phyloP scores from a whole-genome alignment of 1,140 invertebrate genomes.

The Macrotrachela quadricornifera region DNA sequence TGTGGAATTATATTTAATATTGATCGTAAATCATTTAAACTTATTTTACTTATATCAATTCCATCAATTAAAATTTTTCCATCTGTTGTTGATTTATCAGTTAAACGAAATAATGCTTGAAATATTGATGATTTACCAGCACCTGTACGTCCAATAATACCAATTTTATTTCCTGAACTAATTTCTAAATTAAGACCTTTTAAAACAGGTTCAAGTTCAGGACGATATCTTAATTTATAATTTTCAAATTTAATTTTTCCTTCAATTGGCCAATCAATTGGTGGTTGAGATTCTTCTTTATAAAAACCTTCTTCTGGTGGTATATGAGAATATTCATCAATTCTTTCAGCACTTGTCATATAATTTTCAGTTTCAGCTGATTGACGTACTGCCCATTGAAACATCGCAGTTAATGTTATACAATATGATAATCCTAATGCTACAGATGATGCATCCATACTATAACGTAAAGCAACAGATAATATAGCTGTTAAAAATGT shows the following conservation, averaged over 20 bases:
- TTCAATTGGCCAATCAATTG: not conserved
- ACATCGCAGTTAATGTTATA: no score
- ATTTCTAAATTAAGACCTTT: constrained; percentile 1
- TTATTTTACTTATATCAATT: no score
- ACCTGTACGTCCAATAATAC: constrained; percentile 72
- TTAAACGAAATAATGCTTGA: constrained; percentile 11
- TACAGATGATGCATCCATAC: no score
- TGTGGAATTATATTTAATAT: no score
- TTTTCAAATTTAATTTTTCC: constrained; percentile 11
- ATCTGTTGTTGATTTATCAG: constrained; percentile 18
- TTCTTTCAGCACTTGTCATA: constrained; percentile 81
- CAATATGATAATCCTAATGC: no score
- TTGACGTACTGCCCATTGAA: no score
- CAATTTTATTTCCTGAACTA: constrained; percentile 8
- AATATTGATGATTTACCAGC: constrained; percentile 51
- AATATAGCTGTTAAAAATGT: no score
- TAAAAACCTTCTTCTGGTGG: constrained; percentile 14
- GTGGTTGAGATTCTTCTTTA: not conserved
- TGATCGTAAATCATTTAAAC: no score
- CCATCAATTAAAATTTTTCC: constrained; percentile 24
- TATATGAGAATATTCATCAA: constrained; percentile 34
- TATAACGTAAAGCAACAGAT: no score
- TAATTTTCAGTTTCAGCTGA: constrained; percentile 62
- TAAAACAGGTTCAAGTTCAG: not conserved
- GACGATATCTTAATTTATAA: not conserved